These are phyloP conservation scores for Diglossa brunneiventris DNA, from an alignment of 2,113 vertebrate species.

Conservation along the genomic window DNA sequence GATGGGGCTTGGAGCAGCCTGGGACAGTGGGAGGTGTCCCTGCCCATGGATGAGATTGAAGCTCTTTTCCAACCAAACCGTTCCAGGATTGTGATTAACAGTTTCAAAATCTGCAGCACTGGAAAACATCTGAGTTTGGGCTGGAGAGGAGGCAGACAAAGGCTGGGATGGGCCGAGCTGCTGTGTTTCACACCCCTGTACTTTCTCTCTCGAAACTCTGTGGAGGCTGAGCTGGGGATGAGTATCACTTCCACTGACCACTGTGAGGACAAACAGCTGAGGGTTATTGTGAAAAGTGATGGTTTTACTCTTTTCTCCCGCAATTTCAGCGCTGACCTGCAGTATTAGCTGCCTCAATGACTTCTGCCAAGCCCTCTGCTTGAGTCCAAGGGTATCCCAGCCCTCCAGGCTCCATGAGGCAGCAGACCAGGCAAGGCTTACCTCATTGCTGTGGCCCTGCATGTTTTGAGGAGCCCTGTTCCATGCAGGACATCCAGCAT, in stretches of 20 bases:
- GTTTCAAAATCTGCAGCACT: not conserved
- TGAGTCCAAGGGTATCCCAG: not conserved
- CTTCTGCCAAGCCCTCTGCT: not conserved
- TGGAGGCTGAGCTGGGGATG: accelerated
- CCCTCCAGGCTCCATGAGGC: accelerated
- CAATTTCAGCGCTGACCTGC: not conserved
- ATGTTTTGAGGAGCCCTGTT: accelerated
- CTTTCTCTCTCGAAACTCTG: not conserved
- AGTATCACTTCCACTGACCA: accelerated
- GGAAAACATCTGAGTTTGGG: not conserved
- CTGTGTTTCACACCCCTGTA: accelerated
- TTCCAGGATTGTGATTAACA: not conserved
- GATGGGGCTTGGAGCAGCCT: not conserved
- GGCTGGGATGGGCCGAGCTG: accelerated
- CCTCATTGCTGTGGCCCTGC: accelerated
- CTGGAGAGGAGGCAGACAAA: accelerated
- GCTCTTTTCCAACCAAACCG: accelerated
- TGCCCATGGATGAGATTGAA: not conserved
- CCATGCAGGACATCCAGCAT: accelerated
- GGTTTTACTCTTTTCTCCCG: not conserved
- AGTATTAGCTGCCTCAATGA: accelerated
- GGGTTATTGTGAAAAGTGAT: accelerated
- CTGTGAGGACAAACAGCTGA: accelerated
- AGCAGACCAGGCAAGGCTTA: not conserved
- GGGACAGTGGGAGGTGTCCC: not conserved